Base-by-base conservation (phyloP, 2,888 invertebrate genomes). In the Dorcus parallelipipedus region DNA sequence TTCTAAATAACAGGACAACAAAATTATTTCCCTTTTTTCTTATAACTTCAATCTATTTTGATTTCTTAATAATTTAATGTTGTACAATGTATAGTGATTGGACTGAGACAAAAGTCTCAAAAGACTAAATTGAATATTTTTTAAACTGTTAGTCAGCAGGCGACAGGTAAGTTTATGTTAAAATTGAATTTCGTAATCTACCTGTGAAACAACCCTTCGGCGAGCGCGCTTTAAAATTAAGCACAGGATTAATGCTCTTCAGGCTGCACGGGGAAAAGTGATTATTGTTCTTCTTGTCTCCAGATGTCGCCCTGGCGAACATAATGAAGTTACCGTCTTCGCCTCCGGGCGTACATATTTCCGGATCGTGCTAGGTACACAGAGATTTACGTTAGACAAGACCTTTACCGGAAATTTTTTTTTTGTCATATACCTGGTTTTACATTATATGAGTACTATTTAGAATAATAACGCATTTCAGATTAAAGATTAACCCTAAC, bases 311-410 rank as follows among this genome's bases (percentile, higher is more conserved):
- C 64, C 97, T 88, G 20, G 97, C 96, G 80, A 97, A 99, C 99
- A 99, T 99, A 74, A 99, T 98, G 81, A 91, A 99, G 83, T 99
- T 99, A 45, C 99, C 99, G 77, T 94, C 94, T 74, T 95, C 93
- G 14, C 92, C 96, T 57, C 95, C 96, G 3, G 97, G 97, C 0
- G 96, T 94, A 79, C 91, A 97, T 73, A 87, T 88, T 79, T 95
- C 95, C 0, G 95, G 95, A 81, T 97, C 97, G 77, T 97, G 97
- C 95, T 96, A 78, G 39, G 64, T 64, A 53, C 33, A 49, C 17
- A 45, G 9, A 23, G 5, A 45, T 20, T 45, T 45, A 20, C 20
- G 9, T 45, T 10, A 45, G 20, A 33, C 26, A 33, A 33, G 26
- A 33, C 5, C 26, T 33, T 33, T 33, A 33, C 3, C 0, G 26